These are phyloP conservation scores for Formica aserva DNA, from an alignment of 2,888 invertebrate genomes.

Conservation along the genomic window DNA sequence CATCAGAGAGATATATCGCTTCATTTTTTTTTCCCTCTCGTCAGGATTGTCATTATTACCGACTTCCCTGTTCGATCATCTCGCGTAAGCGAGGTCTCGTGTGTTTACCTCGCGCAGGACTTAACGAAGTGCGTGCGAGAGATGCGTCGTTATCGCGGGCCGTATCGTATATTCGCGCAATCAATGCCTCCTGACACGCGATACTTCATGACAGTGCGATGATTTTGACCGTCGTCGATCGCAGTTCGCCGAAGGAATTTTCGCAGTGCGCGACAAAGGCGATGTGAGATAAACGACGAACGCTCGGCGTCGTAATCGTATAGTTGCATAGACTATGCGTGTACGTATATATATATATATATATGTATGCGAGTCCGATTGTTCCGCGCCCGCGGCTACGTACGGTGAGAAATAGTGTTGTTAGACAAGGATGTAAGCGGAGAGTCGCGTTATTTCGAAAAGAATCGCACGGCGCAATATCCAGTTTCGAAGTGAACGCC, in stretches of 20 bases:
- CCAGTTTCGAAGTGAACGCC: neutral
- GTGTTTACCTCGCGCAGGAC: slow-evolving; percentile 15
- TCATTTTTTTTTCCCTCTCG: neutral
- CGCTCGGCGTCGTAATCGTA: neutral
- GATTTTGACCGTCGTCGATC: neutral
- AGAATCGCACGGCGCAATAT: slow-evolving; percentile 4
- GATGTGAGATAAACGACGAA: slow-evolving; percentile 28
- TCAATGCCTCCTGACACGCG: slow-evolving; percentile 3
- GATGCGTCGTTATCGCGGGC: slow-evolving; percentile 26
- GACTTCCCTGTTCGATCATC: slow-evolving; percentile 8
- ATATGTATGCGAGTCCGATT: slow-evolving; percentile 22
- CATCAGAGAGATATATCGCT: neutral
- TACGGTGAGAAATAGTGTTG: slow-evolving; percentile 22
- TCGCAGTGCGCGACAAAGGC: neutral
- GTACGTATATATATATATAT: neutral
- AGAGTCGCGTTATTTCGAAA: slow-evolving; percentile 5
- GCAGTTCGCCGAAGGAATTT: neutral
- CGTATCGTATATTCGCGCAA: neutral
- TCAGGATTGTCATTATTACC: slow-evolving; percentile 1
- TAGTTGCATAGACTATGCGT: slow-evolving; percentile 2
- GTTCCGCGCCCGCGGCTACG: slow-evolving; percentile 30
- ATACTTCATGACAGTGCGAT: neutral
- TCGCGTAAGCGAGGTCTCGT: slow-evolving; percentile 13
- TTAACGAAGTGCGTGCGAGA: slow-evolving; percentile 16
- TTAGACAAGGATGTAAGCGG: slow-evolving; percentile 20